A percentile compares a stretch with the other conserved stretches of the same genome.
phyloP scores from a whole-genome alignment of 2,888 invertebrate species.

The Nomada fucata region DNA sequence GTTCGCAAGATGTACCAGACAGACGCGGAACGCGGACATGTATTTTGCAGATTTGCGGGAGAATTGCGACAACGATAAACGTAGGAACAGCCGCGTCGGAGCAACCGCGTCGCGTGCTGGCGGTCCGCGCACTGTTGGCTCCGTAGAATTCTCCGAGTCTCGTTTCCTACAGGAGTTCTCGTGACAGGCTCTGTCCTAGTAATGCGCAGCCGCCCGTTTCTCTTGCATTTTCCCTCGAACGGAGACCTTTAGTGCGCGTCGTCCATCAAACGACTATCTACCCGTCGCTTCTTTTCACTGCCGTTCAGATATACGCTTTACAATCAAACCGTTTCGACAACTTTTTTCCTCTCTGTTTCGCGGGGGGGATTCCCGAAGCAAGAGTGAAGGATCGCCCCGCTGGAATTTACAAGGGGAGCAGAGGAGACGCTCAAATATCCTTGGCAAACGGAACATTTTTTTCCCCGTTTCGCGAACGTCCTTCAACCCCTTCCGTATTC shows the following conservation, averaged over 20 bases:
- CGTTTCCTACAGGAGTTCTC: constrained; percentile 67
- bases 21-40: too few species aligned
- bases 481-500: neutral
- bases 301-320: constrained; percentile 3
- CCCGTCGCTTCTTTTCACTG: constrained; percentile 5
- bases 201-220: constrained; percentile 65
- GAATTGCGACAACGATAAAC: neutral
- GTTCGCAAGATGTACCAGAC: too few species aligned
- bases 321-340: neutral
- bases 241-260: neutral
- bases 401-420: neutral
- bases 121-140: constrained; percentile 80
- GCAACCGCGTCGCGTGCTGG: constrained; percentile 81
- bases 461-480: neutral
- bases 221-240: constrained; percentile 32
- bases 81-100: constrained; percentile 46
- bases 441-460: neutral
- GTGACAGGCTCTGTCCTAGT: constrained; percentile 37
- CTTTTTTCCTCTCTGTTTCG: neutral
- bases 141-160: constrained; percentile 67
- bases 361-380: neutral
- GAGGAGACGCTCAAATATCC: neutral
- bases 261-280: constrained; percentile 34
- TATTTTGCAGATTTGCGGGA: neutral
- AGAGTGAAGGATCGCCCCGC: constrained; percentile 1